Conservation (phyloP, 2,113 vertebrate genomes). For the Actenoides lindsayi region DNA sequence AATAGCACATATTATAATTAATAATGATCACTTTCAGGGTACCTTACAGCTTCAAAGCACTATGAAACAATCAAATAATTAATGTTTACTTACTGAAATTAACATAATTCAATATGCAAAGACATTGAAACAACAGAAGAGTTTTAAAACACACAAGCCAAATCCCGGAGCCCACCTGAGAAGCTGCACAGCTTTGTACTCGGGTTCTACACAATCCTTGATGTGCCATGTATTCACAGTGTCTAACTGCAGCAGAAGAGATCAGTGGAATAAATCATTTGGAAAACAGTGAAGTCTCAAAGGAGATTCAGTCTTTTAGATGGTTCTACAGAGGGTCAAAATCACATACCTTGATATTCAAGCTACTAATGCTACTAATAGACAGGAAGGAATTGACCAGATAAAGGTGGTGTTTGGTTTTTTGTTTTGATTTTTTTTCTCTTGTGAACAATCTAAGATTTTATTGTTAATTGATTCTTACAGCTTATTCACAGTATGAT, state of each 20-base stretch:
- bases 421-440: not conserved
- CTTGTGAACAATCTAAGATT: not conserved
- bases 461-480: conserved; percentile 19
- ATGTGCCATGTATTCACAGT: not conserved
- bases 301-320: not conserved
- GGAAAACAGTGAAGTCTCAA: not conserved
- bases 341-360: not conserved
- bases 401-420: not conserved
- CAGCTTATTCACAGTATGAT: not conserved
- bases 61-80: not conserved
- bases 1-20: not conserved
- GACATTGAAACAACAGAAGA: not conserved
- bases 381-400: not conserved
- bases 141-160: not conserved
- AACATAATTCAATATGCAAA: conserved; percentile 2
- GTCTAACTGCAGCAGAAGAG: not conserved
- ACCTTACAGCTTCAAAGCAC: not conserved
- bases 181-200: not conserved
- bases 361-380: not conserved
- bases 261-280: not conserved
- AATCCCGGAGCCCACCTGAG: not conserved
- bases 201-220: not conserved
- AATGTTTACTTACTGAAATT: conserved; percentile 8
- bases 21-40: not conserved
- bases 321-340: not conserved